Evolutionary conservation across 2,113 vertebrate genomes (phyloP).

Genomic region (Morone chrysops): DNA sequence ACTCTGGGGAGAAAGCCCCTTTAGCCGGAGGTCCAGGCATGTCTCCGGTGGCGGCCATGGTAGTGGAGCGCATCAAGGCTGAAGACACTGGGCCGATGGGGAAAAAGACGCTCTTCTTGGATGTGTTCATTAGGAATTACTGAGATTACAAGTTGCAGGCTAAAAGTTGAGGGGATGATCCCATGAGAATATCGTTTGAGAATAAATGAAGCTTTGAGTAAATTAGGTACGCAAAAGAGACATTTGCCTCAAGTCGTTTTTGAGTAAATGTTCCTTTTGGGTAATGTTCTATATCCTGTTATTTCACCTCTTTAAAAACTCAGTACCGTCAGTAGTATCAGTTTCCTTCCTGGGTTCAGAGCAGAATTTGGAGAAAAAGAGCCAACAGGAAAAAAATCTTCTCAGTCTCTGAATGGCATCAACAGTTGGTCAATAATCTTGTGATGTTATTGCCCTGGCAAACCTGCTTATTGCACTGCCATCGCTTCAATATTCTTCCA

Average conservation of each 20-base stretch:
- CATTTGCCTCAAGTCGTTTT: neutral
- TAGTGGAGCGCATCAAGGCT: slow-evolving; percentile 47
- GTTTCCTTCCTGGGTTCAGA: slow-evolving; percentile 3
- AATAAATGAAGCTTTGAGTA: neutral
- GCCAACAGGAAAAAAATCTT: slow-evolving; percentile 7
- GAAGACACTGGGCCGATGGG: slow-evolving; percentile 55
- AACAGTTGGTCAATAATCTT: slow-evolving; percentile 69
- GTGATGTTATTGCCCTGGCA: slow-evolving; percentile 30
- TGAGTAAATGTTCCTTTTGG: neutral
- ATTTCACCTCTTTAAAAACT: neutral
- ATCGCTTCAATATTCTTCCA: slow-evolving; percentile 51
- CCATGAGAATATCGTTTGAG: neutral
- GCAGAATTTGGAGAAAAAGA: slow-evolving; percentile 8
- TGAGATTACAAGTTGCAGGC: neutral
- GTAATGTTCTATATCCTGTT: neutral
- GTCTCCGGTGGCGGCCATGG: slow-evolving; percentile 59
- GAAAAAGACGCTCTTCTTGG: slow-evolving; percentile 54
- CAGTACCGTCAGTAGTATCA: neutral
- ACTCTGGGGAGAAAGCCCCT: slow-evolving; percentile 59
- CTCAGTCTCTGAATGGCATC: slow-evolving; percentile 17
- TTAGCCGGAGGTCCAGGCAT: slow-evolving; percentile 58
- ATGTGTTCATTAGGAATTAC: slow-evolving; percentile 45
- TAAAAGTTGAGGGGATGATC: neutral
- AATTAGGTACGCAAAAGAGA: neutral
- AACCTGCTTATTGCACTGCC: slow-evolving; percentile 31